Conservation (phyloP, 2,888 invertebrate species). For the Ochropleura plecta region DNA sequence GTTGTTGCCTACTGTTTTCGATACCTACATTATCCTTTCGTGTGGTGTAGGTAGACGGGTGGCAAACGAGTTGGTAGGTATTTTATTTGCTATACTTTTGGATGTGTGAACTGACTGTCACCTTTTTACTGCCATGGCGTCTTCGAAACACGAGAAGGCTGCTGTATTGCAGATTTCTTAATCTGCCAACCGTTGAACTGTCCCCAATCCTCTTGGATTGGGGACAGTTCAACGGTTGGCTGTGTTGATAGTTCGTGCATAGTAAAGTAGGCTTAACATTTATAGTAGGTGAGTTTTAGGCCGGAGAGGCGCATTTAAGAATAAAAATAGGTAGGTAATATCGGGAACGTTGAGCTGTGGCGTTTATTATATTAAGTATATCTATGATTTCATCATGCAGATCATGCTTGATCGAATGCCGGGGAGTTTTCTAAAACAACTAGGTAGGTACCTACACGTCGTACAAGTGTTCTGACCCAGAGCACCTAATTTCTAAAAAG, state of each 20-base stretch:
- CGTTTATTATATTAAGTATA: not conserved
- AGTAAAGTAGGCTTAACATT: not conserved
- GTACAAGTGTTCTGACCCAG: no score
- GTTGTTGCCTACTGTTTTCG: slow-evolving; percentile 62
- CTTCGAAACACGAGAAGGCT: not conserved
- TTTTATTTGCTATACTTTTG: slow-evolving; percentile 36
- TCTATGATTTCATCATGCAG: not conserved
- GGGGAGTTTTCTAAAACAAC: not conserved
- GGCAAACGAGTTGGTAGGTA: slow-evolving; percentile 25
- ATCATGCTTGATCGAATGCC: not conserved
- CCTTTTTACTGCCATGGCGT: not conserved
- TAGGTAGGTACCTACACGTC: no score
- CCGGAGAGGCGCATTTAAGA: not conserved
- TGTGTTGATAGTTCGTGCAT: not conserved
- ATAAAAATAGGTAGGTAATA: not conserved
- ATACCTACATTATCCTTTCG: slow-evolving; percentile 54
- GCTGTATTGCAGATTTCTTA: not conserved
- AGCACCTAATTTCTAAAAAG: no score
- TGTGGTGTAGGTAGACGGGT: slow-evolving; percentile 21
- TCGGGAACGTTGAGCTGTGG: not conserved
- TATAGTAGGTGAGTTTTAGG: not conserved
- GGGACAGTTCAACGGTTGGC: not conserved
- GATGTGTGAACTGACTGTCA: not conserved
- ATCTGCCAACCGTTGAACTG: no score
- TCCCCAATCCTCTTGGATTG: no score